Evolutionary conservation across 1,140 invertebrate genomes (phyloP).

Genomic region (Monochamus saltuarius): DNA sequence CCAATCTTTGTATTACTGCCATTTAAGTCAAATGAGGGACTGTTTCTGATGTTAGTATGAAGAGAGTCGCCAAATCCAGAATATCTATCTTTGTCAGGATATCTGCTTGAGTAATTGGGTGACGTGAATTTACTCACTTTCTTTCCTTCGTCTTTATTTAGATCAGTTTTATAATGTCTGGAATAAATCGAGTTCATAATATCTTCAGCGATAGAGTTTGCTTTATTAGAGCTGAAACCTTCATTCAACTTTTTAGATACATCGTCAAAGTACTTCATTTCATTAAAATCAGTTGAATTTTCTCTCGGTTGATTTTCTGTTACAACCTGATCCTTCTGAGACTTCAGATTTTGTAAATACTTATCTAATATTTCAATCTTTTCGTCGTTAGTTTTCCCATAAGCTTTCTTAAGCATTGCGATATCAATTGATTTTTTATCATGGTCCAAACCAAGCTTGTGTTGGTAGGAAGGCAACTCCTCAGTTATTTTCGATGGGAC

Average conservation of each 20-base stretch:
- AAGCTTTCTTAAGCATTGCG: too few relatives aligned
- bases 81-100: conserved; percentile 10
- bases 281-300: conserved; percentile 1
- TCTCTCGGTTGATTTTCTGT: conserved; percentile 8
- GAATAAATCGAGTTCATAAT: conserved; percentile 40
- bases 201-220: conserved; percentile 34
- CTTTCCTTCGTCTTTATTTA: conserved; percentile 4
- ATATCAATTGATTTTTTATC: too few relatives aligned
- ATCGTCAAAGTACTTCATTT: conserved; percentile 1
- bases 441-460: too few relatives aligned
- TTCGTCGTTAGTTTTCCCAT: conserved; percentile 15
- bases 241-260: conserved; percentile 5
- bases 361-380: conserved; percentile 27
- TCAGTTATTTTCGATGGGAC: too few relatives aligned
- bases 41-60: neutral
- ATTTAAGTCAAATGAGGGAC: neutral
- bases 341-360: conserved; percentile 23
- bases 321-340: conserved; percentile 7
- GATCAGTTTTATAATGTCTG: conserved; percentile 25
- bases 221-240: conserved; percentile 23
- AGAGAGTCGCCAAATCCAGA: neutral
- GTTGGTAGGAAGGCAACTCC: too few relatives aligned
- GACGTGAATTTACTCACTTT: neutral
- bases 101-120: neutral
- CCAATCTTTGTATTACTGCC: neutral